Evolutionary conservation across 2,888 invertebrate species (phyloP).

Genomic region (Caenorhabditis uteleia): DNA sequence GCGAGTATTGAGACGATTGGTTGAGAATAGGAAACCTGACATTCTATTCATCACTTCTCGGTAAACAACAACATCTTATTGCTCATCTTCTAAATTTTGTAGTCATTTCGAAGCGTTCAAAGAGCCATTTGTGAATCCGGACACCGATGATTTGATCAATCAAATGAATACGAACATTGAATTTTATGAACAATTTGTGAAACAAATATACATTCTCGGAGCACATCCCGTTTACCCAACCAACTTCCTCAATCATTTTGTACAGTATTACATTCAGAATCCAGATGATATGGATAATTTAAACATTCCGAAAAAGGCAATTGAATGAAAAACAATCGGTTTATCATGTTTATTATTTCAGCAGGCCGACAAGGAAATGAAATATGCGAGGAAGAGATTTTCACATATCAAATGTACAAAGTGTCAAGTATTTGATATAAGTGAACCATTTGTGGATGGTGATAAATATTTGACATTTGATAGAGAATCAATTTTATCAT

Average conservation of each 20-base stretch:
- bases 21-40: too few species aligned
- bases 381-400: not conserved
- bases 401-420: not conserved
- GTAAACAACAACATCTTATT: too few species aligned
- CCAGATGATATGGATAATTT: not conserved
- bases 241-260: conserved; percentile 3
- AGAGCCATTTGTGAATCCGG: not conserved
- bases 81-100: too few species aligned
- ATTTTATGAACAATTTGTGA: conserved; percentile 4
- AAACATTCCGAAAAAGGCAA: not conserved
- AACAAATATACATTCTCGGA: conserved; percentile 3
- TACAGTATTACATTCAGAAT: not conserved
- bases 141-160: not conserved
- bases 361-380: not conserved
- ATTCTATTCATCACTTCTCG: too few species aligned
- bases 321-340: too few species aligned
- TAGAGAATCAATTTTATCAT: conserved; percentile 12
- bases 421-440: conserved; percentile 15
- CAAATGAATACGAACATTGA: conserved; percentile 11
- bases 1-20: too few species aligned
- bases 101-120: too few species aligned
- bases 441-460: conserved; percentile 11
- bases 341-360: not conserved
- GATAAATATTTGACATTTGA: conserved; percentile 28
- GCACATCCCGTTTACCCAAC: not conserved